Evolutionary conservation across 1,140 invertebrate species (phyloP), one percentile per base, ranked within the genome.

Genomic region (Tenebrio molitor): DNA sequence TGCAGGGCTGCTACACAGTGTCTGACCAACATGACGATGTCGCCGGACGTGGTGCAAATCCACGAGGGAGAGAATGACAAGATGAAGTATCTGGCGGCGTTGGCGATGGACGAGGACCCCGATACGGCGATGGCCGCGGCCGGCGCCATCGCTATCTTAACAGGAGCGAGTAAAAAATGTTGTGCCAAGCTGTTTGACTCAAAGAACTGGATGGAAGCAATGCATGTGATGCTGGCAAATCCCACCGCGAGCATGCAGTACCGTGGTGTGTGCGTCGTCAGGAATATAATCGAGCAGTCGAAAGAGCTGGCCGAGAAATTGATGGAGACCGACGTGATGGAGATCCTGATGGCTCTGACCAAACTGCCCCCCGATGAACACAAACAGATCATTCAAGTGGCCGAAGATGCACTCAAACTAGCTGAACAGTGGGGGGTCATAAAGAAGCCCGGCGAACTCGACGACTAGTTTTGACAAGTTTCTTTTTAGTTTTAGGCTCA

Each of bases 1-100:
- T 88, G 88, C 65, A 86, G 95, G 76, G 97, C 97, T 6, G 91
- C 97, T 0, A 91, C 91, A 15, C 95, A 99, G 83, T 95, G 93
- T 78, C 87, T 98, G 73, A 95, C 93, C 72, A 99, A 99, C 86
- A 84, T 99, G 80, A 86, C 95, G 0, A 88, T 94, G 82, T 93
- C 91, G 50, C 89, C 90, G n/a, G 91, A 95, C 41, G 89, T 91
- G 1, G 85, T 94, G 0, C 91, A 95, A 80, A 85, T 90, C 34
- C 96, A 91, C 83, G 95, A 97, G 82, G 89, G 89, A 0, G 88
- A 96, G 5, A 98, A 97, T 85, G 97, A 99, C 80, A 89, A 93
- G 71, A 88, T 95, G 0, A 98, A 98, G 82, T 94, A 93, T 82
- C 83, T 98, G 53, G 89, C 94, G 1, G 84, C 97, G 7, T 85